Percentiles rank a stretch among this genome's conserved stretches.
Evolutionary conservation across 2,888 invertebrate genomes (phyloP).

Genomic region (Pammene aurita): DNA sequence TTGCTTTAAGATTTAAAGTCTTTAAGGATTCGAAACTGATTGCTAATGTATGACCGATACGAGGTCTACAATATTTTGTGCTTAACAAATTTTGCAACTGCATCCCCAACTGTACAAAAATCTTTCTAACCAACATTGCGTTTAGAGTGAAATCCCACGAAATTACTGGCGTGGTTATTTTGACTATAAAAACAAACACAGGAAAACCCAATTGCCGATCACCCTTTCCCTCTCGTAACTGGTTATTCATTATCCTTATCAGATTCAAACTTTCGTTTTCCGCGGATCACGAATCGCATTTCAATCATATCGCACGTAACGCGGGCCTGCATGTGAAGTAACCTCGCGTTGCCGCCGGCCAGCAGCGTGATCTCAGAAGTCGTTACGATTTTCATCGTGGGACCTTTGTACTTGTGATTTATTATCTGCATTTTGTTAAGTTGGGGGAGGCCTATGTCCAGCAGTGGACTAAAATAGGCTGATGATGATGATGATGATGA

Average conservation of each 20-base stretch:
- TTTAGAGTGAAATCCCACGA: too few relatives aligned
- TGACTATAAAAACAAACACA: neutral
- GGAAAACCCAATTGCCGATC: neutral
- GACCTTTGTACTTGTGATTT: constrained; percentile 32
- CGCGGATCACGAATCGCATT: constrained; percentile 42
- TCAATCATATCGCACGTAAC: constrained; percentile 41
- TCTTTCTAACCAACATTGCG: neutral
- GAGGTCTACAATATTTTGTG: neutral
- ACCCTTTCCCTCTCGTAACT: constrained; percentile 13
- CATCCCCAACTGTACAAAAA: neutral
- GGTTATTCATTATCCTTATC: constrained; percentile 18
- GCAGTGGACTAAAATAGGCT: too few relatives aligned
- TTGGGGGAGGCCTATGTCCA: too few relatives aligned
- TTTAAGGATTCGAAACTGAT: constrained; percentile 34
- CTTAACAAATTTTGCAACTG: neutral
- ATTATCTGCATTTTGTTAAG: constrained; percentile 15
- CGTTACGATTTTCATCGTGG: constrained; percentile 46
- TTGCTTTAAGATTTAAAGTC: constrained; percentile 49
- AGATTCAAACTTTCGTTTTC: constrained; percentile 38
- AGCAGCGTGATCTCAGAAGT: constrained; percentile 42
- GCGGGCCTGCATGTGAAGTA: constrained; percentile 44
- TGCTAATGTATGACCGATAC: constrained; percentile 25
- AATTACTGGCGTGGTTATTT: too few relatives aligned
- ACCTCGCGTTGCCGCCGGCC: constrained; percentile 37
- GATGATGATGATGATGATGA: too few relatives aligned